Conservation (phyloP, 2,888 invertebrate species). For the Leptura quadrifasciata region DNA sequence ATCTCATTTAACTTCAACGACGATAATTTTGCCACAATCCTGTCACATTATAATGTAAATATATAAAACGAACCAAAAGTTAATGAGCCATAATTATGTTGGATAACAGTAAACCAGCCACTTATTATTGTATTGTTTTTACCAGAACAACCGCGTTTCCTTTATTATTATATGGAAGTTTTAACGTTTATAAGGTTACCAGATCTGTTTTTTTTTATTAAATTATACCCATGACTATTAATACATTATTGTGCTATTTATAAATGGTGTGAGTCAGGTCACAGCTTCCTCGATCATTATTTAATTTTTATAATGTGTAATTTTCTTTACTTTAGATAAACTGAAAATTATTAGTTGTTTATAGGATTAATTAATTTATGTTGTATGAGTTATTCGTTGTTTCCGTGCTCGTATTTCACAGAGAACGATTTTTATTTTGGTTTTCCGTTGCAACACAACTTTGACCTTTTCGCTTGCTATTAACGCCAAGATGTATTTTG, state of each 20-base stretch:
- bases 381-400: neutral
- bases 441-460: neutral
- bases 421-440: neutral
- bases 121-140: constrained; percentile 9
- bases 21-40: neutral
- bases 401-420: constrained; percentile 12
- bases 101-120: neutral
- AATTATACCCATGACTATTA: neutral
- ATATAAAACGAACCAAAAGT: neutral
- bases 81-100: constrained; percentile 9
- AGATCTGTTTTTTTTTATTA: constrained; percentile 19
- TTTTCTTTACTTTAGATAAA: neutral
- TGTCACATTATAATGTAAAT: neutral
- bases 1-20: neutral
- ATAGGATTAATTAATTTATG: neutral
- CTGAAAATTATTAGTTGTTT: neutral
- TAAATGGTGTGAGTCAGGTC: neutral
- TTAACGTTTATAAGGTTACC: neutral
- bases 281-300: constrained; percentile 30
- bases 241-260: constrained; percentile 26
- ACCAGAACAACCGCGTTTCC: constrained; percentile 18
- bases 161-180: constrained; percentile 15
- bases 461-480: neutral
- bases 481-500: neutral
- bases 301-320: constrained; percentile 23